These are phyloP conservation scores for Tragelaphus imberbis DNA, from an alignment of 2,113 vertebrate species.

Conservation along the genomic window DNA sequence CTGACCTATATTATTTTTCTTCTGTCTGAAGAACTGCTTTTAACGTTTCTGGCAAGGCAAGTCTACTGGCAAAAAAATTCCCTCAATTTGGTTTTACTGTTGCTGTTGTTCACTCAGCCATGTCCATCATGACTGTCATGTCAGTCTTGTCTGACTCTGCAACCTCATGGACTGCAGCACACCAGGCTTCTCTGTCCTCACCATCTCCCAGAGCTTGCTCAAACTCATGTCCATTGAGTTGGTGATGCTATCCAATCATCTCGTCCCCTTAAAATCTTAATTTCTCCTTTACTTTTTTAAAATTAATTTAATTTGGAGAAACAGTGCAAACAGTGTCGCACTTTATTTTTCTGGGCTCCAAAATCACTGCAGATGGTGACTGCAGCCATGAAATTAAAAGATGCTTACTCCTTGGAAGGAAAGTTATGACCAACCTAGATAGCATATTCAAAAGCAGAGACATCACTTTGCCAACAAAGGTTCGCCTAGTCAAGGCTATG, in stretches of 20 bases:
- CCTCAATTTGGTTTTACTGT: background rate
- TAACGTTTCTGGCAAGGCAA: background rate
- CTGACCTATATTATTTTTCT: background rate
- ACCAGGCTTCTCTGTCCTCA: background rate
- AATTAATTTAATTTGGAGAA: background rate
- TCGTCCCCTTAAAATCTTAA: background rate
- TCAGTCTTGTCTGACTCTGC: background rate
- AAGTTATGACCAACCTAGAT: too few species aligned
- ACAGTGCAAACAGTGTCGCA: too few species aligned
- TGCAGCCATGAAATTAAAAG: too few species aligned
- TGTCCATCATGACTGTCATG: too few species aligned
- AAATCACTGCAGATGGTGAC: too few species aligned
- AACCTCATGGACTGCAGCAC: background rate
- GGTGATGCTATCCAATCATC: background rate
- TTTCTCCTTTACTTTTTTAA: background rate
- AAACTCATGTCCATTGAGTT: background rate
- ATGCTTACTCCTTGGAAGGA: too few species aligned
- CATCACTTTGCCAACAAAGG: too few species aligned
- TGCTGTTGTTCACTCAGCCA: background rate
- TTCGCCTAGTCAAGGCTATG: too few species aligned
- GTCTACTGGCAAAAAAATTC: background rate
- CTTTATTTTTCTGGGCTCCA: too few species aligned
- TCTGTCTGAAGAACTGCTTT: background rate
- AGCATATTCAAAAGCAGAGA: too few species aligned
- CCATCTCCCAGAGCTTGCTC: background rate